Conservation (phyloP, 2,113 vertebrate genomes). For the Manacus vitellinus region DNA sequence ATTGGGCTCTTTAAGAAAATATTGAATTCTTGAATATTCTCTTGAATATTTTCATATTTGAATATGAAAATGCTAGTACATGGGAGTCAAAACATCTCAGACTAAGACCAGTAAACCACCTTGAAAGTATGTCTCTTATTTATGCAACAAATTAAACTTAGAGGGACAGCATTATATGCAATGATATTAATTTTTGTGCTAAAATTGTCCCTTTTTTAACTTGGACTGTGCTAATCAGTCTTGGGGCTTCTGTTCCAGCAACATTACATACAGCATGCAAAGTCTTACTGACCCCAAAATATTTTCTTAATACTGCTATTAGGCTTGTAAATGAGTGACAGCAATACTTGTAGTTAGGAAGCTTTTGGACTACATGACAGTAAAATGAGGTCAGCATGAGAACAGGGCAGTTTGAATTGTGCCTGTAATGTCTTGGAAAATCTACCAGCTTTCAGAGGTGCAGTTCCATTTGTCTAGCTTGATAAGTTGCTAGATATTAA, state of each 20-base stretch:
- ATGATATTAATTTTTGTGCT: not conserved
- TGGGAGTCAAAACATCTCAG: not conserved
- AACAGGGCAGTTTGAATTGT: not conserved
- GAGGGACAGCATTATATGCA: not conserved
- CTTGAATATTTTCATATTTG: not conserved
- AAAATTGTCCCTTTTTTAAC: not conserved
- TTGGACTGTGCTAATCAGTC: not conserved
- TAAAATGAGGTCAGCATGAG: conserved; percentile 22
- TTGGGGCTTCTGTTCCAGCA: not conserved
- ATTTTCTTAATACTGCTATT: not conserved
- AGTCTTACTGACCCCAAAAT: not conserved
- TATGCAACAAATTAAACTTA: not conserved
- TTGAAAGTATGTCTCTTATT: not conserved
- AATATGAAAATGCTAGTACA: not conserved
- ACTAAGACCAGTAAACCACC: not conserved
- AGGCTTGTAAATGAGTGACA: not conserved
- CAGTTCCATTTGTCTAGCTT: not conserved
- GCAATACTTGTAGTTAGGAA: not conserved
- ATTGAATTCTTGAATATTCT: not conserved
- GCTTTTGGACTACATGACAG: not conserved
- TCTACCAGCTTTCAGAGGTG: not conserved
- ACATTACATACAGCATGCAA: not conserved
- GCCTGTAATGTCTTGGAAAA: not conserved
- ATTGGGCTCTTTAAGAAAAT: not conserved
- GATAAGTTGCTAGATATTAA: not conserved